Evolutionary conservation across 2,888 invertebrate genomes (phyloP), one percentile per base, ranked within the genome.

Genomic region (Drosophila ezoana): DNA sequence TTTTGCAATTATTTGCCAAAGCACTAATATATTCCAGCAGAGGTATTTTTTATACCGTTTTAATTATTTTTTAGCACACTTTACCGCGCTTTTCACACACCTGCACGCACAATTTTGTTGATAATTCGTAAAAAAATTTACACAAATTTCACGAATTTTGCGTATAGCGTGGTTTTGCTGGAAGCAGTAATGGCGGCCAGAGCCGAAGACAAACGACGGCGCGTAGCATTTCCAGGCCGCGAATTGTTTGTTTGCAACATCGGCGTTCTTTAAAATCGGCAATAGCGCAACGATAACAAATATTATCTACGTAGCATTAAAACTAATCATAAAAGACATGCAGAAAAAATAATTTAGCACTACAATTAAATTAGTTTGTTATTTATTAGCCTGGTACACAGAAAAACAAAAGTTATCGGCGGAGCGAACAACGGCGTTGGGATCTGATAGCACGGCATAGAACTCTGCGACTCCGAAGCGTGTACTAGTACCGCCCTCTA

Each of bases 151-250:
- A 77, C 73, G 81, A 84, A 81, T 84, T 90, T 90, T 77, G 80
- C 86, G 81, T 83, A 89, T 87, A 90, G 90, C 90, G 90, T 90
- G 90, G 90, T 90, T 91, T 85, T 85, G 87, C 75, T 90, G 87
- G 89, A 95, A 95, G 95, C 95, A 95, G 95, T 95, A 95, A 96
- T 96, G 96, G 96, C 96, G 95, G 95, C 89, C 87, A 79, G 72
- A 87, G 78, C 88, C 86, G 89, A 90, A 86, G 73, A 81, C 71
- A 72, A 53, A 81, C 82, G 86, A 85, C 81, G 80, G 82, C 80
- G 86, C 71, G 53, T 67, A 66, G 59, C 71, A 70, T 72, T 79
- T 16, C 64, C 6, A 70, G 54, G 85, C 85, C 88, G 69, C 63
- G 45, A 76, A 69, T 75, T 72, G 23, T 37, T 53, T 10, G 5